A percentile compares a stretch with the other conserved stretches of the same genome.
These are phyloP conservation scores for Musca vetustissima DNA, from an alignment of 1,140 invertebrate genomes.

Conservation along the genomic window DNA sequence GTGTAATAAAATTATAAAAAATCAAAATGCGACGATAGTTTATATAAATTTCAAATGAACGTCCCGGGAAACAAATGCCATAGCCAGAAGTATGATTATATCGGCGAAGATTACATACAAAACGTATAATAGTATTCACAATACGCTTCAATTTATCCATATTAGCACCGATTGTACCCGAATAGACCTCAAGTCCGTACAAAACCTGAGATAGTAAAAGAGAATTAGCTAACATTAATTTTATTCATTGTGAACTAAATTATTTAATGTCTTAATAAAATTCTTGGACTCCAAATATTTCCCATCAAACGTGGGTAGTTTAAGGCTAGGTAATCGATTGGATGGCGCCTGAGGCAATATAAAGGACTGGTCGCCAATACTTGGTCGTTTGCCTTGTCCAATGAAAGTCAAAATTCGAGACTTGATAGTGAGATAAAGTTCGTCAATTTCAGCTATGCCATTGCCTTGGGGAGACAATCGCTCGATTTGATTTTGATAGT, in stretches of 20 bases:
- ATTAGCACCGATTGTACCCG: too few species aligned
- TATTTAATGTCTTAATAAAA: constrained; percentile 18
- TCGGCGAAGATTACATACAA: too few species aligned
- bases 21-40: too few species aligned
- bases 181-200: too few species aligned
- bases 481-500: constrained; percentile 17
- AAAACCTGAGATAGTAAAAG: too few species aligned
- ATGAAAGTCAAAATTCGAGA: background rate
- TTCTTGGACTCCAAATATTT: constrained; percentile 27
- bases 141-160: too few species aligned
- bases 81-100: too few species aligned
- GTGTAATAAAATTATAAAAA: too few species aligned
- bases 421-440: constrained; percentile 11
- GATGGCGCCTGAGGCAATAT: background rate
- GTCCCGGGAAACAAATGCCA: too few species aligned
- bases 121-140: too few species aligned
- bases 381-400: background rate
- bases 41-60: too few species aligned
- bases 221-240: too few species aligned
- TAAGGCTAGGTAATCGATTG: background rate
- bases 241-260: constrained; percentile 3
- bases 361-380: background rate
- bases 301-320: constrained; percentile 22
- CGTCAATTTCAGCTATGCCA: constrained; percentile 7
- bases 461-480: background rate